phyloP scores from a whole-genome alignment of 2,888 invertebrate genomes.

The Drosophila limbata region DNA sequence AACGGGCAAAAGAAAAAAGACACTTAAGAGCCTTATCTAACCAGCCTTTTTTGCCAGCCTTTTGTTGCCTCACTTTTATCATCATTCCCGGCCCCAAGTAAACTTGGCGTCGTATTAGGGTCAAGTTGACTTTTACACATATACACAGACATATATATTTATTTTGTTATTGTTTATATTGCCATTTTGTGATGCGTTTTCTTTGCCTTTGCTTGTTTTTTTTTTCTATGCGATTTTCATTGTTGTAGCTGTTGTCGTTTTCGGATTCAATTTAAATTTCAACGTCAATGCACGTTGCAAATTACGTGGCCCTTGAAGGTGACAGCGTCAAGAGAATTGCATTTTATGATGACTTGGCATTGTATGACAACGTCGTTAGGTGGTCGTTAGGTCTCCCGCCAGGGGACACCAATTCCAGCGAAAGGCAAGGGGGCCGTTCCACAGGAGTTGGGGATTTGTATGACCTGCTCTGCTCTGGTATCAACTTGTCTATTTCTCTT shows the following conservation, averaged over 20 bases:
- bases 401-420: background rate
- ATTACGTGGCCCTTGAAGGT: conserved; percentile 74
- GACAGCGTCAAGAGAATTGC: conserved; percentile 65
- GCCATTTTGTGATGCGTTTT: conserved; percentile 41
- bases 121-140: conserved; percentile 58
- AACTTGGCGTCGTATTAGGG: conserved; percentile 57
- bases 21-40: conserved; percentile 53
- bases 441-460: conserved; percentile 13
- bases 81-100: conserved; percentile 29
- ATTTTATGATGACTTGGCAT: conserved; percentile 68
- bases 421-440: background rate
- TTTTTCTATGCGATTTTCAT: conserved; percentile 27
- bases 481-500: background rate
- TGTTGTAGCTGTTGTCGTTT: conserved; percentile 35
- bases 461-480: conserved; percentile 5
- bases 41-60: conserved; percentile 25
- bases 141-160: conserved; percentile 20
- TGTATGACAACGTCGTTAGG: conserved; percentile 50
- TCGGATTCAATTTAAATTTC: conserved; percentile 60
- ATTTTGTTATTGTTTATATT: conserved; percentile 46
- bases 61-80: conserved; percentile 33
- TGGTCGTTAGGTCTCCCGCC: conserved; percentile 1
- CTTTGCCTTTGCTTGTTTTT: conserved; percentile 14
- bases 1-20: conserved; percentile 11
- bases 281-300: conserved; percentile 69